phyloP scores from a whole-genome alignment of 2,113 vertebrate species.

The Ancistrus triradiatus region DNA sequence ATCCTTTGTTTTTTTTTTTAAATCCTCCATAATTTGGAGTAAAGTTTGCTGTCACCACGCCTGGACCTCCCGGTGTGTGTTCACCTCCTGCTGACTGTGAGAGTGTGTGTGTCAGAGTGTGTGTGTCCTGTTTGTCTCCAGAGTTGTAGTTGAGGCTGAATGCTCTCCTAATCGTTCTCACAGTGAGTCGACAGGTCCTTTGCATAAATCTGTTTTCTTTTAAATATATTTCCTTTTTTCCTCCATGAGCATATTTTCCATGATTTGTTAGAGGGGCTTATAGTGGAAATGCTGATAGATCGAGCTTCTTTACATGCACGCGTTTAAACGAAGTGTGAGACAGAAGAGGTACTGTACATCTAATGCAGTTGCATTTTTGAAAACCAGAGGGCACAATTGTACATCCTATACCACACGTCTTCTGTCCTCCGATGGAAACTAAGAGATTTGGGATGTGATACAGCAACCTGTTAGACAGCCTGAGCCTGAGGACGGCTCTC shows the following conservation, averaged over 20 bases:
- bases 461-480: too few relatives aligned
- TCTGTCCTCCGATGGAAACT: too few relatives aligned
- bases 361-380: too few relatives aligned
- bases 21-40: neutral
- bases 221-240: constrained; percentile 35
- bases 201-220: constrained; percentile 48
- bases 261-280: constrained; percentile 54
- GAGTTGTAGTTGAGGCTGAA: constrained; percentile 37
- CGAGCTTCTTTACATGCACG: constrained; percentile 34
- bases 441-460: too few relatives aligned
- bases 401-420: too few relatives aligned
- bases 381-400: too few relatives aligned
- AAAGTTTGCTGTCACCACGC: constrained; percentile 21
- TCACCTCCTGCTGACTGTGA: neutral
- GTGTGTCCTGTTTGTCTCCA: constrained; percentile 26
- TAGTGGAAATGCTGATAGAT: constrained; percentile 35
- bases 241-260: constrained; percentile 51
- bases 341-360: too few relatives aligned
- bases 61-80: neutral
- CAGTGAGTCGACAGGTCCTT: constrained; percentile 47
- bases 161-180: constrained; percentile 46
- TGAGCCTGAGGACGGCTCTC: too few relatives aligned
- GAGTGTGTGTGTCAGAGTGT: neutral
- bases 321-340: constrained; percentile 29
- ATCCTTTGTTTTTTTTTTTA: too few relatives aligned